Percentiles rank a stretch among this genome's conserved stretches.
Conservation (phyloP, 2,888 invertebrate genomes). For the Pelosia muscerda region DNA sequence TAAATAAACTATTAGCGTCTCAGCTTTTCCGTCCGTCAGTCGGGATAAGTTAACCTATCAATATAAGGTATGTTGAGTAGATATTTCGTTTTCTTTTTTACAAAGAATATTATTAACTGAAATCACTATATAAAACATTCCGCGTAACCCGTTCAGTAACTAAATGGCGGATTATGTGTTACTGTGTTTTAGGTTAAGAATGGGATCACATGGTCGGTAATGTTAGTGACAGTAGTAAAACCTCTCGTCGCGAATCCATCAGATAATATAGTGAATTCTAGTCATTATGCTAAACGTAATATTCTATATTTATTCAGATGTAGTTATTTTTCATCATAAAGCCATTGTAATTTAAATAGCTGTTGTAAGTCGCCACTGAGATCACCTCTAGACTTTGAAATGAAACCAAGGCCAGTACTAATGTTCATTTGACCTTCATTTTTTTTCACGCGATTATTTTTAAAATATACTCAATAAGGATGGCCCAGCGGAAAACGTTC, state of each 20-base stretch:
- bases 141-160: no score
- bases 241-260: background rate
- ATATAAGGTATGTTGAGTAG: no score
- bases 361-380: conserved; percentile 68
- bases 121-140: no score
- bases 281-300: conserved; percentile 17
- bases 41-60: no score
- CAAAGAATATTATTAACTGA: no score
- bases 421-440: conserved; percentile 72
- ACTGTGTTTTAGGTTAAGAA: no score
- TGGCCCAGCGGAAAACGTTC: conserved; percentile 39
- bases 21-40: no score
- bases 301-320: conserved; percentile 57
- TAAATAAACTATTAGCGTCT: background rate
- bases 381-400: conserved; percentile 76
- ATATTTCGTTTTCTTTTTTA: no score
- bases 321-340: conserved; percentile 67
- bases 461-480: conserved; percentile 52
- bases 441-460: conserved; percentile 64
- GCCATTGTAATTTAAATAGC: conserved; percentile 76
- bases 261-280: conserved; percentile 1
- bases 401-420: conserved; percentile 74
- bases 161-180: no score
- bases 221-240: no score
- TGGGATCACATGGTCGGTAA: no score